Conservation (phyloP, 2,113 vertebrate genomes). For the Mohoua ochrocephala region DNA sequence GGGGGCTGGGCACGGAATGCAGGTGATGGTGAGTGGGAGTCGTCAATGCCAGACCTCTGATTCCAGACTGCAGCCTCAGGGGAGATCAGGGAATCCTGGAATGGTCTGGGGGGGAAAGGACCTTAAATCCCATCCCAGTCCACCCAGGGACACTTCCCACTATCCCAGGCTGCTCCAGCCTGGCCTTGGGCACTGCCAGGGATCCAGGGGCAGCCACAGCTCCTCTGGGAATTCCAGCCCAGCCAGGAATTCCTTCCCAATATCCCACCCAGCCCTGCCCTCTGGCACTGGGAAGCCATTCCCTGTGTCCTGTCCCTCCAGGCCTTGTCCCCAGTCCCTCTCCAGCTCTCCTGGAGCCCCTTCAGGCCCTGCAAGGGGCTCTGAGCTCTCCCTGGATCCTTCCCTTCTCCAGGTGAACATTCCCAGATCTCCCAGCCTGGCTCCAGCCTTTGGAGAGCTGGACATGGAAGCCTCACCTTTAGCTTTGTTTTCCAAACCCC, state of each 20-base stretch:
- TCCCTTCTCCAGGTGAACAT: background rate
- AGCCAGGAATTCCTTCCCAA: background rate
- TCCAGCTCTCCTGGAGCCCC: background rate
- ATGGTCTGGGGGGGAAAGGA: background rate
- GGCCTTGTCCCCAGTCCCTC: background rate
- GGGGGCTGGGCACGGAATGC: rapidly evolving
- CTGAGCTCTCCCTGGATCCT: background rate
- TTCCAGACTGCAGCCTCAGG: rapidly evolving
- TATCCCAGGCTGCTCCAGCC: rapidly evolving
- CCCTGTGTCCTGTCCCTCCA: background rate
- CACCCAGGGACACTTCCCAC: too few species aligned
- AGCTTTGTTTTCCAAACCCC: background rate
- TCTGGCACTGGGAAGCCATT: background rate
- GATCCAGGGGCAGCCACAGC: background rate
- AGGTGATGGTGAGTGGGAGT: background rate
- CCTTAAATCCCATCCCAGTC: background rate
- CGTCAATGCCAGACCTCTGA: rapidly evolving
- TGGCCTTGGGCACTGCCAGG: background rate
- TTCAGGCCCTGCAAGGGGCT: background rate
- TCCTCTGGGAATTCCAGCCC: background rate
- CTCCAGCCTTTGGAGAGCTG: background rate
- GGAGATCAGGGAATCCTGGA: rapidly evolving
- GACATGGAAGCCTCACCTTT: background rate
- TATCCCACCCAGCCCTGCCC: background rate
- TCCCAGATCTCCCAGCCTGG: background rate